These are phyloP conservation scores for Cynoglossus semilaevis DNA, from an alignment of 2,113 vertebrate species.

Conservation along the genomic window DNA sequence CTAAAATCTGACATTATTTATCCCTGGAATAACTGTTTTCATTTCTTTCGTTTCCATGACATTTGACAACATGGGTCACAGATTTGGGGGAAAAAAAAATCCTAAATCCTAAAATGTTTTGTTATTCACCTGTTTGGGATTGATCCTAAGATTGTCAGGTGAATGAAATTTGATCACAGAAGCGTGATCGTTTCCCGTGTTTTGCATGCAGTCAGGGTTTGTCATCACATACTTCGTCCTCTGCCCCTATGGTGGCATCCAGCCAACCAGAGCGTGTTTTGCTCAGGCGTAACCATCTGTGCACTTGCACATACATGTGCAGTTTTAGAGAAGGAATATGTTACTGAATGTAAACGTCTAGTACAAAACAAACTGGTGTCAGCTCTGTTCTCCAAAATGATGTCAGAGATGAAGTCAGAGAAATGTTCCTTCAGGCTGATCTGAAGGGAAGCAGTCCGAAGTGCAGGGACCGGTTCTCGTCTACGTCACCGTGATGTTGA, in stretches of 20 bases:
- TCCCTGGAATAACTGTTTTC: constrained; percentile 8
- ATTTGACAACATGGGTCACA: constrained; percentile 4
- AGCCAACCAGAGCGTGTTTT: constrained; percentile 28
- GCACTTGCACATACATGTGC: neutral
- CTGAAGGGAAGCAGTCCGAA: too few species aligned
- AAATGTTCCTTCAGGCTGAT: too few species aligned
- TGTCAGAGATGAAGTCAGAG: too few species aligned
- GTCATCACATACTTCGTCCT: constrained; percentile 28
- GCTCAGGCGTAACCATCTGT: constrained; percentile 52
- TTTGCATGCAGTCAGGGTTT: constrained; percentile 33
- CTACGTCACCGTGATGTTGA: neutral
- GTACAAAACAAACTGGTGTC: too few species aligned
- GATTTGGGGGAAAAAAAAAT: neutral
- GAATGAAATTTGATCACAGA: too few species aligned
- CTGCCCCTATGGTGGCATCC: constrained; percentile 27
- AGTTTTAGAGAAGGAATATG: neutral
- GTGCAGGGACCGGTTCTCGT: too few species aligned
- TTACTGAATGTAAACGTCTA: too few species aligned
- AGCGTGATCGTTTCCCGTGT: neutral
- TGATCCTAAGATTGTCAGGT: too few species aligned
- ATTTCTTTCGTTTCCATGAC: constrained; percentile 20
- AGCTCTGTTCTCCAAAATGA: too few species aligned
- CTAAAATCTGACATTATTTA: constrained; percentile 8
- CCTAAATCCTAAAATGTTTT: too few species aligned
- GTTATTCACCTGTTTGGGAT: too few species aligned